Base-by-base conservation (phyloP, 2,113 vertebrate genomes). In the Entelurus aequoreus region DNA sequence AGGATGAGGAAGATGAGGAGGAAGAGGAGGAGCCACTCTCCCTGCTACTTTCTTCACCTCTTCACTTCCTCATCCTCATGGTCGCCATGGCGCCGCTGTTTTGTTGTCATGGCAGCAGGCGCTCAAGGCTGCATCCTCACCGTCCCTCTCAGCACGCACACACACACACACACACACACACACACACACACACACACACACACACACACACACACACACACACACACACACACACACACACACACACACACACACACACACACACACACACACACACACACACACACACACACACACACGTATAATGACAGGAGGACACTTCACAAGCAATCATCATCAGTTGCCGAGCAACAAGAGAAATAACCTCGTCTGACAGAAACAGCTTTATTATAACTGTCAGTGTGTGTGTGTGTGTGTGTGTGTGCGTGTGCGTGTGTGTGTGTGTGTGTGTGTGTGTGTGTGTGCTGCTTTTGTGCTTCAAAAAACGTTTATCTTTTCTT, bases 291-390 rank as follows among this genome's bases (percentile, higher is more conserved):
- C 46, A 54, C 60, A 65, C 59, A 56, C 36, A 16, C 15, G 10
- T 40, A 55, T 81, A 38, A 49, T 61, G 48, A 35, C 59, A 68
- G 63, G 82, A 84, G 80, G 84, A 86, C 82, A 83, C 80, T 84
- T 75, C 71, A 84, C 71, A 62, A 60, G 66, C 68, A 79, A 83
- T 84, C 78, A 84, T 83, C 82, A 81, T 80, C 76, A 66, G 84
- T 86, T 86, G 80, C 84, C 69, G 69, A 71, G 84, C 82, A 86
- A 86, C 84, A 74, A 63, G 68, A 37, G 65, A 78, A 79, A 81
- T 71, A 14, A 60, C 58, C 16, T 19, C 55, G 35, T 71, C 63
- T 15, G 66, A 79, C 70, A 78, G 63, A 78, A 77, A 75, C 69
- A 49, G 77, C 66, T 72, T 77, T 75, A 74, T 77, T 74, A 72